These are phyloP conservation scores for Boloria euphrosyne DNA, from an alignment of 2,888 invertebrate genomes.

Conservation along the genomic window DNA sequence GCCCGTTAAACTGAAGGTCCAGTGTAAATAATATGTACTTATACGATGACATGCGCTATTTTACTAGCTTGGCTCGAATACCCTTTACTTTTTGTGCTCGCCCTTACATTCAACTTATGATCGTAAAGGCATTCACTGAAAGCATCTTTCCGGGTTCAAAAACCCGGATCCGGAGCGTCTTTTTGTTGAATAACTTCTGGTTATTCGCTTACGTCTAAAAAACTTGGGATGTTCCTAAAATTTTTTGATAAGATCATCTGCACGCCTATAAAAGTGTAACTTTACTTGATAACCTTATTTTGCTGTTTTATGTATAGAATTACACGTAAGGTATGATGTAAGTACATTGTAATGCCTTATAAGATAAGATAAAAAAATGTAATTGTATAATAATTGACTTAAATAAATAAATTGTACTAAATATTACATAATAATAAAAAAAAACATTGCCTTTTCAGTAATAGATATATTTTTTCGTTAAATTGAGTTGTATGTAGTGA, in stretches of 20 bases:
- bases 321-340: too few species aligned
- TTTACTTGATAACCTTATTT: background rate
- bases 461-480: too few species aligned
- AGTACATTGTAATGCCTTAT: too few species aligned
- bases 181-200: conserved; percentile 45
- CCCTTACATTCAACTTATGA: conserved; percentile 21
- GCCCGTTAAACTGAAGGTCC: too few species aligned
- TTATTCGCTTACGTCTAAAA: conserved; percentile 24
- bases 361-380: too few species aligned
- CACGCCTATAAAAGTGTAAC: background rate
- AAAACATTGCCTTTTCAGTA: too few species aligned
- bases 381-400: too few species aligned
- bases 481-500: too few species aligned
- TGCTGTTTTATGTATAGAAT: background rate
- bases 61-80: background rate
- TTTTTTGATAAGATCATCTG: background rate
- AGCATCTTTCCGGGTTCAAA: conserved; percentile 52
- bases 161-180: conserved; percentile 60
- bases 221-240: conserved; percentile 11
- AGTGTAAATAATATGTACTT: background rate
- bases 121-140: conserved; percentile 19
- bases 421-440: too few species aligned
- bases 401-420: too few species aligned
- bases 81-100: conserved; percentile 13
- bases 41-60: background rate